These are phyloP conservation scores for Perca schrenkii DNA, from an alignment of 2,113 vertebrate species.

Conservation along the genomic window DNA sequence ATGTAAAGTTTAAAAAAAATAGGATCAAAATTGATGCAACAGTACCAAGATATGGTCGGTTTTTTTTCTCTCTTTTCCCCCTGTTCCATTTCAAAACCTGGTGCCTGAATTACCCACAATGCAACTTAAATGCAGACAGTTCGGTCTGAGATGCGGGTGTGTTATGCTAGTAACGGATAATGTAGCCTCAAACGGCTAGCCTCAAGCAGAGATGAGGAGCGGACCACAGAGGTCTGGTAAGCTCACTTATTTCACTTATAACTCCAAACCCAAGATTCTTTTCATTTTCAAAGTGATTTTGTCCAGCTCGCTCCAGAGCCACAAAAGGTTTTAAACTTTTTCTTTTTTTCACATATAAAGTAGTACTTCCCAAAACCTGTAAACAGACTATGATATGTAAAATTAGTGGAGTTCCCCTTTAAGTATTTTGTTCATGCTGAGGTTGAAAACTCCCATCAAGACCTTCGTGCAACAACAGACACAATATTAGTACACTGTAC, in stretches of 20 bases:
- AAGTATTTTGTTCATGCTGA: neutral
- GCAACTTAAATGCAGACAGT: neutral
- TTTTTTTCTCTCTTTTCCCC: too few species aligned
- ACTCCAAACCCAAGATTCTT: neutral
- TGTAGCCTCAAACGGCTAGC: neutral
- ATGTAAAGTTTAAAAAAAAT: neutral
- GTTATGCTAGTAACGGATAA: neutral
- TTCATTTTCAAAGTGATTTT: neutral
- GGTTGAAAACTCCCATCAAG: neutral
- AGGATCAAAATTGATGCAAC: neutral
- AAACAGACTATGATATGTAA: conserved; percentile 2
- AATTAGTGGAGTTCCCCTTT: neutral
- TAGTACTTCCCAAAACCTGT: neutral
- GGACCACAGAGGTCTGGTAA: neutral
- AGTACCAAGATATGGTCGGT: neutral
- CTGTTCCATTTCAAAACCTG: neutral
- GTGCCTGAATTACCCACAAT: neutral
- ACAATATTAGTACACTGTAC: neutral
- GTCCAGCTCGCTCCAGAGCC: neutral
- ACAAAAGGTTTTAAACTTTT: neutral
- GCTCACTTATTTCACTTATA: neutral
- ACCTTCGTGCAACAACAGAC: neutral
- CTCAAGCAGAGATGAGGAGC: neutral
- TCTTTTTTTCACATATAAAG: neutral
- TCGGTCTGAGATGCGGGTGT: too few species aligned